A percentile compares a stretch with the other conserved stretches of the same genome.
Evolutionary conservation across 1,140 invertebrate species (phyloP).

Genomic region (Drosophila sechellia): DNA sequence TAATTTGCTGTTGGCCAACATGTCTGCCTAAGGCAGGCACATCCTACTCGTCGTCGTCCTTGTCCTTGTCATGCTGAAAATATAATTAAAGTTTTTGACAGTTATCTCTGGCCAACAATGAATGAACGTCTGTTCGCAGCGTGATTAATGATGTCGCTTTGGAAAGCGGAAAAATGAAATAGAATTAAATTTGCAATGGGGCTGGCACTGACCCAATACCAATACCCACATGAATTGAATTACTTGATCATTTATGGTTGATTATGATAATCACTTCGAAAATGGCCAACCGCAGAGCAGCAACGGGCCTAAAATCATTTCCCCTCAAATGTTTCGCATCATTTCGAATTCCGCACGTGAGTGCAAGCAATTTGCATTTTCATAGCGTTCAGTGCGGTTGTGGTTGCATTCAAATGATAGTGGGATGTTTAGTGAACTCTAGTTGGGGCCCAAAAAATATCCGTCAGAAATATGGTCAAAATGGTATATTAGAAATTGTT

Average conservation of each 20-base stretch:
- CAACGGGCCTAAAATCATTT: slow-evolving; percentile 9
- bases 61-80: slow-evolving; percentile 63
- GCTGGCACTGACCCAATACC: not conserved
- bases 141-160: slow-evolving; percentile 66
- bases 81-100: slow-evolving; percentile 83
- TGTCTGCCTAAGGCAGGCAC: slow-evolving; percentile 44
- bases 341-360: slow-evolving; percentile 24
- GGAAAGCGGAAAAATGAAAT: slow-evolving; percentile 12
- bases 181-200: slow-evolving; percentile 1
- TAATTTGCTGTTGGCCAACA: slow-evolving; percentile 33
- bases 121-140: slow-evolving; percentile 48
- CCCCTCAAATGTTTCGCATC: slow-evolving; percentile 16
- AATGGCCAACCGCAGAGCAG: slow-evolving; percentile 16
- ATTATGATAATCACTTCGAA: slow-evolving; percentile 44
- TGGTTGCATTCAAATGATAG: slow-evolving; percentile 28
- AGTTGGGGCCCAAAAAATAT: not conserved
- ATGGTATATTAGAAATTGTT: not conserved
- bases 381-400: slow-evolving; percentile 33
- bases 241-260: slow-evolving; percentile 38
- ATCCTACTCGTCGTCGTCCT: slow-evolving; percentile 14
- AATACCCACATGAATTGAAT: slow-evolving; percentile 10
- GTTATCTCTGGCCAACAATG: slow-evolving; percentile 73
- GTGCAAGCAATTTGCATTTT: slow-evolving; percentile 23
- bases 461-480: slow-evolving; percentile 3
- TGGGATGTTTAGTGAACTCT: slow-evolving; percentile 4